These are phyloP conservation scores for Apoda limacodes DNA, from an alignment of 2,888 invertebrate genomes.

Conservation along the genomic window DNA sequence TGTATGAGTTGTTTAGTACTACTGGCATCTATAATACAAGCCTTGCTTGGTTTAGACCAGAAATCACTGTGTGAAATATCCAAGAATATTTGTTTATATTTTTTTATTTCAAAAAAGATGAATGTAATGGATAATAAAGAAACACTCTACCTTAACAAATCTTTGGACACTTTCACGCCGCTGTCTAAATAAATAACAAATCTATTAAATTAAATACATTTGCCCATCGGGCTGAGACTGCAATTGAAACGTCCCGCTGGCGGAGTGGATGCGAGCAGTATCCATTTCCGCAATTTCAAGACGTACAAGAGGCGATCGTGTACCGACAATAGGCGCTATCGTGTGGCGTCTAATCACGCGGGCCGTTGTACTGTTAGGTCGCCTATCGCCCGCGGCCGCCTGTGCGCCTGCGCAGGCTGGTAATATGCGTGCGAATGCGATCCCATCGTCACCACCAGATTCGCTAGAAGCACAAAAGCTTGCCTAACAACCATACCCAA, in stretches of 20 bases:
- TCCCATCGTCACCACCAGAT: conserved; percentile 44
- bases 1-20: too few relatives aligned
- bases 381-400: conserved; percentile 41
- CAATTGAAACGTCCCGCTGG: conserved; percentile 67
- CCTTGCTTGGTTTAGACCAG: too few relatives aligned
- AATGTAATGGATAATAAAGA: too few relatives aligned
- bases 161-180: too few relatives aligned
- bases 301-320: conserved; percentile 63
- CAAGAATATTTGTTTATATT: too few relatives aligned
- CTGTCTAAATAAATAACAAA: too few relatives aligned
- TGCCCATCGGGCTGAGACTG: conserved; percentile 39
- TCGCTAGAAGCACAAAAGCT: conserved; percentile 33
- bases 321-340: conserved; percentile 66
- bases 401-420: conserved; percentile 29
- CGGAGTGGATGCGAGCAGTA: conserved; percentile 54
- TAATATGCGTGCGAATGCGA: conserved; percentile 68
- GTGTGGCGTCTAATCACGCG: conserved; percentile 66
- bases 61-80: too few relatives aligned
- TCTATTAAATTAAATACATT: conserved; percentile 41
- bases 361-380: conserved; percentile 59
- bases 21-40: too few relatives aligned
- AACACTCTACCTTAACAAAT: too few relatives aligned
- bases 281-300: conserved; percentile 67
- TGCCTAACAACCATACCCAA: conserved; percentile 34
- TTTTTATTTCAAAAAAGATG: too few relatives aligned